Evolutionary conservation across 2,797 vertebrate genomes (phyloP).

Genomic region (Austrolebias charrua): DNA sequence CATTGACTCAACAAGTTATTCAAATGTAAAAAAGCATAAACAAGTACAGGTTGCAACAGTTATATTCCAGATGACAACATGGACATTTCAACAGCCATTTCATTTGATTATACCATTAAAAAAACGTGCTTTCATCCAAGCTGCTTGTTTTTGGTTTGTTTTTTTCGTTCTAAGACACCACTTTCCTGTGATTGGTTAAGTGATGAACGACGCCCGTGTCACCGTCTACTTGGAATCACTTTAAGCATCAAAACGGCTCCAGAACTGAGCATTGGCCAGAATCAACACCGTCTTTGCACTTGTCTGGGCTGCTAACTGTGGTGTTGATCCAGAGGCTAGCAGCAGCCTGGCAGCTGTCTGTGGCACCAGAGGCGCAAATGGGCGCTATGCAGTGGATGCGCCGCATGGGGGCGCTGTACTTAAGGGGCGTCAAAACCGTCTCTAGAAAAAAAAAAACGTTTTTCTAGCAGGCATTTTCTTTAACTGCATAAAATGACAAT

Average conservation of each 20-base stretch:
- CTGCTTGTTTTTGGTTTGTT: background rate
- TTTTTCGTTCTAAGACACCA: conserved; percentile 10
- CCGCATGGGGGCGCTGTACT: no score
- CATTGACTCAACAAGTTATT: background rate
- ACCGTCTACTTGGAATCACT: conserved; percentile 25
- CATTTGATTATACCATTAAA: background rate
- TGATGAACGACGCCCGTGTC: conserved; percentile 20
- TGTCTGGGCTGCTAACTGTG: conserved; percentile 17
- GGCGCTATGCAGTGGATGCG: no score
- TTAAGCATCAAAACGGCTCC: conserved; percentile 24
- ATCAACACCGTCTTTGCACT: conserved; percentile 16
- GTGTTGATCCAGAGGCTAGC: conserved; percentile 11
- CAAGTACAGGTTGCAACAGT: background rate
- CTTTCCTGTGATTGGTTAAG: conserved; percentile 28
- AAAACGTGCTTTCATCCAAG: no score
- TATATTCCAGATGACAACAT: background rate
- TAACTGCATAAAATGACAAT: no score
- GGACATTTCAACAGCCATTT: background rate
- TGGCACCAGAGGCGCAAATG: no score
- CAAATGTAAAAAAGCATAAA: background rate
- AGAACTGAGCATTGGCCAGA: background rate
- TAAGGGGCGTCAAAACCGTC: no score
- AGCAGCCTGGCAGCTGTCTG: conserved; percentile 20
- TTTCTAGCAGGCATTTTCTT: no score
- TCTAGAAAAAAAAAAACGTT: no score